Conservation (phyloP, 2,888 invertebrate genomes). For the Ctenicera cuprea region DNA sequence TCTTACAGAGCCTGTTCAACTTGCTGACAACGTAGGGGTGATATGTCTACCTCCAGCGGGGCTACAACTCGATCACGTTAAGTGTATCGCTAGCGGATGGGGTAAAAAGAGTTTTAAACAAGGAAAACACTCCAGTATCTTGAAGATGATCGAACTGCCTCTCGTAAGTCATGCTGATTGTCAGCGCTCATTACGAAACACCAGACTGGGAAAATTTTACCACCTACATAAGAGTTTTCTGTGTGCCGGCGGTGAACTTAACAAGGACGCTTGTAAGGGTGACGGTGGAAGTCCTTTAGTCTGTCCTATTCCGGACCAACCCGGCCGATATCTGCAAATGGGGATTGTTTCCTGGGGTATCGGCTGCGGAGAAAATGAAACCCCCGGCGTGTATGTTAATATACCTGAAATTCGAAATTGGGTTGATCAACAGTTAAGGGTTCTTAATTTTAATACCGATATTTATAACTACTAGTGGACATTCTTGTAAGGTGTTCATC, state of each 20-base stretch:
- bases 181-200: conserved; percentile 75
- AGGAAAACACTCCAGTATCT: conserved; percentile 70
- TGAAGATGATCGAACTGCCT: conserved; percentile 83
- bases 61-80: conserved; percentile 70
- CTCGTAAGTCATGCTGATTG: conserved; percentile 73
- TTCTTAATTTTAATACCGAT: background rate
- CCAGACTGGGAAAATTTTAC: conserved; percentile 81
- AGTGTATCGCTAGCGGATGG: conserved; percentile 83
- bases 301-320: conserved; percentile 77
- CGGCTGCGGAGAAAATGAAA: conserved; percentile 71
- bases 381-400: conserved; percentile 73
- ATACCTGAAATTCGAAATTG: conserved; percentile 70
- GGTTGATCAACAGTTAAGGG: conserved; percentile 65
- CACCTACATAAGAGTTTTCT: conserved; percentile 80
- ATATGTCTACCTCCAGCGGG: conserved; percentile 77
- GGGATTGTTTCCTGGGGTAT: conserved; percentile 76
- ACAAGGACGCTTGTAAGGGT: conserved; percentile 82
- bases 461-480: conserved; percentile 12
- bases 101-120: conserved; percentile 72
- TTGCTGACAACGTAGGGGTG: conserved; percentile 80
- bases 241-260: conserved; percentile 85
- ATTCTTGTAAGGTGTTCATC: too few relatives aligned
- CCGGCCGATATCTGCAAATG: conserved; percentile 73
- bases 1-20: conserved; percentile 75
- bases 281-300: conserved; percentile 88